Conservation (phyloP, 2,113 vertebrate genomes). For the Ammodytes dubius region DNA sequence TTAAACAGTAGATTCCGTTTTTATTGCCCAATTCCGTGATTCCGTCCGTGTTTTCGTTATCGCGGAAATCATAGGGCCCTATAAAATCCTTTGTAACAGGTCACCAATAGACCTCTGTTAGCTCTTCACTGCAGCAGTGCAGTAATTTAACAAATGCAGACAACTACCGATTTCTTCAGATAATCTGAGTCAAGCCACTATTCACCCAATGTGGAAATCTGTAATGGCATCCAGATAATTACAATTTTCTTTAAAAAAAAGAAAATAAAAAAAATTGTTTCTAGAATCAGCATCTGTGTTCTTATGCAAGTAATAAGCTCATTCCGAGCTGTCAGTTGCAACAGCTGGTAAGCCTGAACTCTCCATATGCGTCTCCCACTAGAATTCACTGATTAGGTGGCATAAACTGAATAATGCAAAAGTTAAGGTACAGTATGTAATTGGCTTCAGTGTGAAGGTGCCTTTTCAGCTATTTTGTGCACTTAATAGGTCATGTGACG, state of each 20-base stretch:
- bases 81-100: background rate
- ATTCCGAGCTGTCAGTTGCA: constrained; percentile 42
- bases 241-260: background rate
- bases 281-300: background rate
- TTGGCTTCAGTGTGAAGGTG: background rate
- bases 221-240: background rate
- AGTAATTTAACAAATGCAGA: background rate
- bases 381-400: constrained; percentile 9
- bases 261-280: background rate
- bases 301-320: constrained; percentile 17
- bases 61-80: too few species aligned
- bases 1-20: too few species aligned
- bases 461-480: constrained; percentile 2
- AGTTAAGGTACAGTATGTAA: background rate
- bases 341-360: constrained; percentile 54
- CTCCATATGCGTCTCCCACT: constrained; percentile 29
- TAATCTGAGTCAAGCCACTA: background rate
- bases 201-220: too few species aligned
- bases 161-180: background rate
- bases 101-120: background rate
- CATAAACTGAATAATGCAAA: constrained; percentile 38
- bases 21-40: too few species aligned
- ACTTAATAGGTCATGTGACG: background rate
- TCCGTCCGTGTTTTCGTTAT: too few species aligned
- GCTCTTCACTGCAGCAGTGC: background rate